Evolutionary conservation across 1,140 invertebrate species (phyloP).

Genomic region (Heliconius melpomene): DNA sequence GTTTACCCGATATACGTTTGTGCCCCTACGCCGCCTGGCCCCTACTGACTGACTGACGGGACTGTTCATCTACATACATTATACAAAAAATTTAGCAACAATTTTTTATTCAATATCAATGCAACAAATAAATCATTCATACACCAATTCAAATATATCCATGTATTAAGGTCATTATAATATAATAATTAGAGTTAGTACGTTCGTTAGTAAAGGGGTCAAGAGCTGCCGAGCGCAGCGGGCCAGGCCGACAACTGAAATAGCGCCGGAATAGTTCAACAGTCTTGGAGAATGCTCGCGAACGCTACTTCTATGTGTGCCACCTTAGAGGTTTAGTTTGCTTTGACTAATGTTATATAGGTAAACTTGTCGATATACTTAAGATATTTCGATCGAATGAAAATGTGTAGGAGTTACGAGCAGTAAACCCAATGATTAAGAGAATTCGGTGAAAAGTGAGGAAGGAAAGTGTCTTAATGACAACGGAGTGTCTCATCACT

Average conservation of each 20-base stretch:
- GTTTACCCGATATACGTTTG: no score
- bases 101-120: not conserved
- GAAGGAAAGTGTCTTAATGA: no score
- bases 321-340: not conserved
- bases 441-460: no score
- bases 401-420: no score
- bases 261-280: constrained; percentile 41
- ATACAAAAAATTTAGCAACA: no score
- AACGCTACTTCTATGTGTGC: not conserved
- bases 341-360: not conserved
- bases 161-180: constrained; percentile 24
- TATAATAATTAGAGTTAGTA: constrained; percentile 43
- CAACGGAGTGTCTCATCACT: no score
- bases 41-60: no score
- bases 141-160: not conserved
- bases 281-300: constrained; percentile 18
- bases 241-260: constrained; percentile 48
- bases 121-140: not conserved
- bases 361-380: no score
- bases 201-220: constrained; percentile 56
- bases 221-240: constrained; percentile 47
- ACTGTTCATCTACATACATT: no score
- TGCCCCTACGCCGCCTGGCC: no score
- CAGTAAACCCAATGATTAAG: no score
- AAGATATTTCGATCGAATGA: no score